Conservation (phyloP, 35 echinoderm and acorn worm genomes). For the Acanthaster planci region DNA sequence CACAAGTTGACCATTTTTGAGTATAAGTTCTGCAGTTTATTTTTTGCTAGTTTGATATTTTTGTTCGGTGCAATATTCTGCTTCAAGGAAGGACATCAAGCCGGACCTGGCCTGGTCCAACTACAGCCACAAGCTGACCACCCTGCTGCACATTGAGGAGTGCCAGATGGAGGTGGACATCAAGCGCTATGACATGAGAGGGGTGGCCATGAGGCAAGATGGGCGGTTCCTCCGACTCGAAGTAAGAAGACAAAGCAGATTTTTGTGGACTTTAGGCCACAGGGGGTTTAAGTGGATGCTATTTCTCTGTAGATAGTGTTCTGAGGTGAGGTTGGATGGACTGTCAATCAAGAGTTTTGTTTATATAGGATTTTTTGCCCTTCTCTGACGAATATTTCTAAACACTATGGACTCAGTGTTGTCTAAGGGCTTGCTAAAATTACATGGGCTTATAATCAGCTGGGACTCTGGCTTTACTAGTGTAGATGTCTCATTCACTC, state of each 20-base stretch:
- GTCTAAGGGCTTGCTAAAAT: too few species aligned
- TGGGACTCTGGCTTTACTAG: too few species aligned
- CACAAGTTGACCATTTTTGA: background rate
- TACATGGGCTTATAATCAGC: too few species aligned
- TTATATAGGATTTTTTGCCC: too few species aligned
- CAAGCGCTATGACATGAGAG: conserved; percentile 49
- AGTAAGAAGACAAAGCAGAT: conserved; percentile 11
- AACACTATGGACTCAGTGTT: too few species aligned
- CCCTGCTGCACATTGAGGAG: conserved; percentile 54
- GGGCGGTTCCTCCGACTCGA: conserved; percentile 44
- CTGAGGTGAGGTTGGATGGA: too few species aligned
- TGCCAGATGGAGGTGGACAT: conserved; percentile 74
- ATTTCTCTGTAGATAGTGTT: too few species aligned
- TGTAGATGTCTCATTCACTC: too few species aligned
- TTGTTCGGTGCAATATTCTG: background rate
- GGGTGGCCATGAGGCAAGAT: conserved; percentile 8
- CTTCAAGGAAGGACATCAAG: conserved; percentile 37
- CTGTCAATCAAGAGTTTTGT: too few species aligned
- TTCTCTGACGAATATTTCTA: too few species aligned
- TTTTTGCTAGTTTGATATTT: background rate
- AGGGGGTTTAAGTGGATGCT: too few species aligned
- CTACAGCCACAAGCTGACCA: conserved; percentile 38
- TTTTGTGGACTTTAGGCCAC: too few species aligned
- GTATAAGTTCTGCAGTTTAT: background rate
- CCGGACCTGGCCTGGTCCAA: conserved; percentile 26